These are phyloP conservation scores for Salticus scenicus DNA, from an alignment of 2,888 invertebrate genomes.

Conservation along the genomic window DNA sequence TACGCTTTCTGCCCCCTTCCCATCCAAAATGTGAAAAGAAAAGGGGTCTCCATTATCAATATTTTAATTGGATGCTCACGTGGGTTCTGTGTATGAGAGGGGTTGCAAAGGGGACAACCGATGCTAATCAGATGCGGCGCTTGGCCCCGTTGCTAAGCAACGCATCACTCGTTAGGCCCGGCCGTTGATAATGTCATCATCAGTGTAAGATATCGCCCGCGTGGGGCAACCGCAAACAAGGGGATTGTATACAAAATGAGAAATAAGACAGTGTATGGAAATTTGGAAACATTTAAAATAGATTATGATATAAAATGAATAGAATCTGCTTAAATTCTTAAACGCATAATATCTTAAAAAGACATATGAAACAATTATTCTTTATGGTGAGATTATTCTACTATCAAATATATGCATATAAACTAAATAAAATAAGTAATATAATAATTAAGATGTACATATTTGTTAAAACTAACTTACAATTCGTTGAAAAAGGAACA, in stretches of 20 bases:
- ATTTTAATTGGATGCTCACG: conserved; percentile 29
- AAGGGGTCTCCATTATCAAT: conserved; percentile 30
- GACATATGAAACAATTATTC: too few relatives aligned
- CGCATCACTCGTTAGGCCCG: conserved; percentile 67
- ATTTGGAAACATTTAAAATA: too few relatives aligned
- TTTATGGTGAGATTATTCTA: too few relatives aligned
- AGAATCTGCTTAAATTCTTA: too few relatives aligned
- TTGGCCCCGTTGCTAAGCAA: conserved; percentile 64
- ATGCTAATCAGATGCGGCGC: conserved; percentile 69
- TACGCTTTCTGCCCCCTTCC: background rate
- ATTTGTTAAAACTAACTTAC: too few relatives aligned
- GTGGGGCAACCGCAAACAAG: conserved; percentile 41
- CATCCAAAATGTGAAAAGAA: conserved; percentile 47
- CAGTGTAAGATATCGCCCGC: conserved; percentile 64
- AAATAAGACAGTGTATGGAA: background rate
- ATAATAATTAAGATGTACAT: too few relatives aligned
- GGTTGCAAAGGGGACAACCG: conserved; percentile 56
- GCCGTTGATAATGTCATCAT: conserved; percentile 68
- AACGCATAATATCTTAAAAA: too few relatives aligned
- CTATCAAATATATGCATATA: too few relatives aligned
- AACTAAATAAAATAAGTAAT: too few relatives aligned
- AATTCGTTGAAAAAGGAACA: too few relatives aligned
- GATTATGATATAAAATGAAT: too few relatives aligned
- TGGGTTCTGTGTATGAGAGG: background rate
- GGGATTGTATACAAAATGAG: conserved; percentile 18